Base-by-base conservation (phyloP, 2,797 vertebrate genomes). In the Ficedula albicollis region DNA sequence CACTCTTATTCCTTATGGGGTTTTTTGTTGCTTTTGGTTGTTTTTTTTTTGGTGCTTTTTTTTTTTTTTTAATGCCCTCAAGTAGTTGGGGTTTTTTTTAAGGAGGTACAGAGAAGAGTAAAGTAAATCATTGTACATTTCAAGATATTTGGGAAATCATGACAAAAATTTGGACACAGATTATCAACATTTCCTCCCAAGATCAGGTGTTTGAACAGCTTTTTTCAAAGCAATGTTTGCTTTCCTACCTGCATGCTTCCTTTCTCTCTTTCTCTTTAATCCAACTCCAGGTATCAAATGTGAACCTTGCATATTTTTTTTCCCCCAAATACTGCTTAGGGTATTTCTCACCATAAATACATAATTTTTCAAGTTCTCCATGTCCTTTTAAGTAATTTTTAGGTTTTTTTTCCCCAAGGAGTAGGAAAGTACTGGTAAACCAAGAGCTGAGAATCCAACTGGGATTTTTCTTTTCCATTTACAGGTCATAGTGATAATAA, bases 21-120 rank as follows among this genome's bases (percentile, higher is more conserved):
- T 48, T 25, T 48, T 22, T 23, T 23, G 22, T 48, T 48, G 2
- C 46, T 23, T 46, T 46, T 46, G 10, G 44, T 43, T 19, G 9
- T 41, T 41, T 43, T 19, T 43, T 43, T 43, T 11, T 44, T 41
- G 8, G 44, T 21, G 3, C 41, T 43, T 1, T 2, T 0, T 10
- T 49, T 54, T 38, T 20, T 27, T 18, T 51, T 21, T 9, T 21
- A 21, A 55, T n/a, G 11, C 5, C 2, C 6, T 75, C 9, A 36
- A 56, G 19, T 34, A 43, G 52, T 27, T 7, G 7, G 13, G 10
- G n/a, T 43, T 79, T 48, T 75, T 48, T 3, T 59, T 25, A 27
- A 14, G 11, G 12, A 59, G 4, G 68, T 13, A 74, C 5, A 78
- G 20, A 69, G 16, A 62, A 66, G 5, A 49, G 9, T 68, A 72